Percentiles rank a stretch among this genome's conserved stretches.
Conservation (phyloP, 1,140 invertebrate species). For the Calephelis nemesis region DNA sequence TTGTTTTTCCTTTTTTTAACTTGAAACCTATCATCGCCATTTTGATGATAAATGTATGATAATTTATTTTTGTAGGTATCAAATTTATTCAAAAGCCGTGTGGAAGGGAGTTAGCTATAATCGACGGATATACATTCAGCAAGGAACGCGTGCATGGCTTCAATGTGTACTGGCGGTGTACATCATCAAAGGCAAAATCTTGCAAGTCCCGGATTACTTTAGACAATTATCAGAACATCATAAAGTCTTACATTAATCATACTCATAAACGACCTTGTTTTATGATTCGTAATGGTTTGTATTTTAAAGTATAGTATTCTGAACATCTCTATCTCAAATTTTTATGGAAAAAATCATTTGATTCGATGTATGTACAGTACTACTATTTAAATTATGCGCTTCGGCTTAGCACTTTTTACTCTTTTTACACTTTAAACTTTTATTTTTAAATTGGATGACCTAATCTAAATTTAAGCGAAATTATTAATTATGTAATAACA, state of each 20-base stretch:
- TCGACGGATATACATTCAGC: constrained; percentile 18
- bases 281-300: background rate
- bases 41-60: background rate
- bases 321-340: too few relatives aligned
- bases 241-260: background rate
- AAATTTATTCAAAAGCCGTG: background rate
- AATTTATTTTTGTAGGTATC: background rate
- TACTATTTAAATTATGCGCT: too few relatives aligned
- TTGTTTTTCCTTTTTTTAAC: background rate
- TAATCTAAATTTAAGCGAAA: too few relatives aligned
- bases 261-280: background rate
- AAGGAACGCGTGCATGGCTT: background rate
- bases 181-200: constrained; percentile 3
- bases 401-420: too few relatives aligned
- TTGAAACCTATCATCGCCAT: background rate
- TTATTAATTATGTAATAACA: too few relatives aligned
- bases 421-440: too few relatives aligned
- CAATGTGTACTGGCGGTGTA: constrained; percentile 10
- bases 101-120: constrained; percentile 7
- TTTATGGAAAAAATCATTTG: too few relatives aligned
- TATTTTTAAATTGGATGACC: too few relatives aligned
- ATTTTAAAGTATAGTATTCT: background rate
- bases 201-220: constrained; percentile 2
- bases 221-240: background rate
- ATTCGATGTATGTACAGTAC: too few relatives aligned